Evolutionary conservation across 2,113 vertebrate genomes (phyloP), one percentile per base, ranked within the genome.

Genomic region (Ginglymostoma cirratum): DNA sequence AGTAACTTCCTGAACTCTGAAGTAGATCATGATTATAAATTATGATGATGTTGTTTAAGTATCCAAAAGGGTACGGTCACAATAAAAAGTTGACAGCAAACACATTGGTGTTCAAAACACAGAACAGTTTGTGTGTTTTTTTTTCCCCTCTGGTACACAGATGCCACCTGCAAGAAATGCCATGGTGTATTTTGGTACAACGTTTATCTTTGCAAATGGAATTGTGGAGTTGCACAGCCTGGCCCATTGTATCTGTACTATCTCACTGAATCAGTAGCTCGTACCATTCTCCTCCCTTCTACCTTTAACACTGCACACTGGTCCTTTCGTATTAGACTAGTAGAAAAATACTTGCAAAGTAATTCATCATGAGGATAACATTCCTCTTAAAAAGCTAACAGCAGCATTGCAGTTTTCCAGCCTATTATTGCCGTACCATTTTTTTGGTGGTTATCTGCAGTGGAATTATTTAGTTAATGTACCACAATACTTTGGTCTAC

Each of bases 1-100:
- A 90, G 52, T 90, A 90, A 61, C 87, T 90, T 90, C 87, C 87
- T 90, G 87, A 61, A 90, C 87, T 90, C 87, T 90, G 48, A 89
- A 34, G 87, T 90, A 27, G 52, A 90, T 90, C 14, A 90, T 34
- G 30, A n/a, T n/a, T 61, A 90, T 89, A 89, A 89, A 89, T 89
- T 89, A 48, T 87, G 21, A 48, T 89, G 48, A 89, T 30, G 27
- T 89, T 90, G 52, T 30, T 90, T 90, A 90, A 90, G 87, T 61
- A 61, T 90, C 52, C 19, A 61, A 90, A 90, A 55, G 87, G 87
- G 30, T 14, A 34, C 52, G n/a, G 87, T 61, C 87, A 90, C 27
- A 90, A 34, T 90, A 52, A 90, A 90, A 61, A 34, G 87, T 61
- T 90, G 52, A 90, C 87, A 90, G 27, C 52, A 90, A 90, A 61